Base-by-base conservation (phyloP, 2,888 invertebrate species). In the Drosophila neutralis region DNA sequence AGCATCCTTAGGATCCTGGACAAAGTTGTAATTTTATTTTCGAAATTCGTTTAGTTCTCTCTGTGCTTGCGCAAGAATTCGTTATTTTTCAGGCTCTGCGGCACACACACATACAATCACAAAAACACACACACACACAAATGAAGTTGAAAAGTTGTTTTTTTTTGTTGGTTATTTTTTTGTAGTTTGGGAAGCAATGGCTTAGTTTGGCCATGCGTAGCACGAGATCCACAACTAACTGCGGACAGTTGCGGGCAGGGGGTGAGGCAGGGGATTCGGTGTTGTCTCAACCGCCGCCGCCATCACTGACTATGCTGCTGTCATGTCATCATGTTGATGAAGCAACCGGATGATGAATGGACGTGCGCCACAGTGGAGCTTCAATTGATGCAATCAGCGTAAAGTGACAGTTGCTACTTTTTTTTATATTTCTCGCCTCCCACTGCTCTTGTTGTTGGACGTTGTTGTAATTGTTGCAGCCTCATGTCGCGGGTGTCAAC, bases 291-390 rank as follows among this genome's bases (percentile, higher is more conserved):
- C 75, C 80, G 68, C 69, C 82, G 63, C 29, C 57, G 45, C 45
- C 21, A 13, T 36, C 24, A 21, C 54, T 58, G 64, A 56, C 56
- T 38, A 27, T 56, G 56, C 31, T 49, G 65, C 80, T 89, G 89
- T 89, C 87, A 81, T 87, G 87, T 87, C 90, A 89, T 87, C 90
- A 88, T 90, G 87, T 86, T 87, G 87, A 87, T 87, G 87, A 87
- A 90, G 83, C 87, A 90, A 87, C 87, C 87, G 87, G 87, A 87
- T 88, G 87, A 87, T 89, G 88, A 87, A 87, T 87, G 87, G 83
- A 87, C 83, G 88, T 87, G 90, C 86, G 89, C 82, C 89, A 86
- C 90, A 88, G 89, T 90, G 84, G 75, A 87, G 89, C 90, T 87
- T 86, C 87, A 87, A 87, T 87, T 87, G 87, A 90, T 90, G 87